Conservation (phyloP, 2,888 invertebrate species). For the Hemaris fuciformis region DNA sequence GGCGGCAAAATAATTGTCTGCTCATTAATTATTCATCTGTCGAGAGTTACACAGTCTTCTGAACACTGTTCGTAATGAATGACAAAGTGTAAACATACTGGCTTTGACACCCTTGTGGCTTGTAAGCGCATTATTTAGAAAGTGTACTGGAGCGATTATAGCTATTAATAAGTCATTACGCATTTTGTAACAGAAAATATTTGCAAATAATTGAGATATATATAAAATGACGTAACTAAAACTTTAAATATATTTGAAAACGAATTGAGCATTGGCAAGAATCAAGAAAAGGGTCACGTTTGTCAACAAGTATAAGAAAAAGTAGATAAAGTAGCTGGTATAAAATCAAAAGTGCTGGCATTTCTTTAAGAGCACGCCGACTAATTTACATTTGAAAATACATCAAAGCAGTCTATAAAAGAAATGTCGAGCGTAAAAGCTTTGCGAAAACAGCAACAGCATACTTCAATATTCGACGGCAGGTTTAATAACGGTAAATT, state of each 20-base stretch:
- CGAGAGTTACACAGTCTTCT: constrained; percentile 41
- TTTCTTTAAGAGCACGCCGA: neutral
- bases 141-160: constrained; percentile 13
- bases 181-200: neutral
- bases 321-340: neutral
- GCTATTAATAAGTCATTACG: neutral
- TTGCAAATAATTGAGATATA: neutral
- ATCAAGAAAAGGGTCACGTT: neutral
- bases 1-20: constrained; percentile 32
- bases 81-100: constrained; percentile 32
- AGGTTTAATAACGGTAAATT: neutral
- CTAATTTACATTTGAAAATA: constrained; percentile 10
- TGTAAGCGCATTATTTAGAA: constrained; percentile 19
- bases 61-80: constrained; percentile 35
- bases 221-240: no score
- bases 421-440: neutral
- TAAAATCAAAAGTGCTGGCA: neutral
- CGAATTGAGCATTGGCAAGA: neutral
- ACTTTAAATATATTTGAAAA: no score
- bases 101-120: constrained; percentile 24
- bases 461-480: constrained; percentile 1
- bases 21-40: constrained; percentile 49
- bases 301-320: neutral
- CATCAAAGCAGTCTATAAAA: constrained; percentile 10
- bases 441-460: constrained; percentile 1